A percentile compares a stretch with the other conserved stretches of the same genome.
Evolutionary conservation across 2,888 invertebrate species (phyloP).

Genomic region (Celastrina argiolus): DNA sequence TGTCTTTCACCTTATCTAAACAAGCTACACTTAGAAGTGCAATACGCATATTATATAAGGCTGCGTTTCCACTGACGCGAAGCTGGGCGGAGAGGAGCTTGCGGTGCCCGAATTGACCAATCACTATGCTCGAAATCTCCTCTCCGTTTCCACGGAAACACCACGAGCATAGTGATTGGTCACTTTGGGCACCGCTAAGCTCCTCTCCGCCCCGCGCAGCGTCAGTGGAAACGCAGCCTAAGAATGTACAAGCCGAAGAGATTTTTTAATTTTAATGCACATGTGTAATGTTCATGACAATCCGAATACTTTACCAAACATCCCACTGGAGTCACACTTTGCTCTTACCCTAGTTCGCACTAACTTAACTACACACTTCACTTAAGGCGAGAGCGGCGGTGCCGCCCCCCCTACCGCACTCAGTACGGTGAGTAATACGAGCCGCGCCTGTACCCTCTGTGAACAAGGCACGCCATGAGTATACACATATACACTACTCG

Average conservation of each 20-base stretch:
- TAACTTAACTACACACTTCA: conserved; percentile 38
- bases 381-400: conserved; percentile 40
- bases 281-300: neutral
- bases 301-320: conserved; percentile 19
- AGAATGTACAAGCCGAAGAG: neutral
- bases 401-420: conserved; percentile 59
- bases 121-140: no score
- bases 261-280: conserved; percentile 12
- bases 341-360: conserved; percentile 30
- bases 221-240: no score
- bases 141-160: no score
- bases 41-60: neutral
- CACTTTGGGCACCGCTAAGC: no score
- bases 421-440: conserved; percentile 84
- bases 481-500: conserved; percentile 10
- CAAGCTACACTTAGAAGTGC: no score
- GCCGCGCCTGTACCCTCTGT: conserved; percentile 84
- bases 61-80: no score
- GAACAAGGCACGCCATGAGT: conserved; percentile 67
- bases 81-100: no score
- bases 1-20: no score
- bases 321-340: conserved; percentile 16
- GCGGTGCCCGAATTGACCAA: no score
- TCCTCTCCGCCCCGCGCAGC: no score
- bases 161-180: no score